Percentiles rank a stretch among this genome's conserved stretches.
phyloP scores from a whole-genome alignment of 2,888 invertebrate species.

The Acheta domesticus region DNA sequence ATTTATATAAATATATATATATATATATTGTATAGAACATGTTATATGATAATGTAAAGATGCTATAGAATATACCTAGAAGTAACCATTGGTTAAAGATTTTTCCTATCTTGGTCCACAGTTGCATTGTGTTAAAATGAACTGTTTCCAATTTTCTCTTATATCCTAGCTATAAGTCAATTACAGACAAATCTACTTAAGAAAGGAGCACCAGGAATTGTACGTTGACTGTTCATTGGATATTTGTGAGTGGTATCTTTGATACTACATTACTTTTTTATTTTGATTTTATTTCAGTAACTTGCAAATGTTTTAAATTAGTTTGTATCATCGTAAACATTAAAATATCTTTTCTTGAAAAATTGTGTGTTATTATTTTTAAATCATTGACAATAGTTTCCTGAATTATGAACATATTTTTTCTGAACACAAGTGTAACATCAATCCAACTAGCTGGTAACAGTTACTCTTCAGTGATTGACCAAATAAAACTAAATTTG shows the following conservation, averaged over 20 bases:
- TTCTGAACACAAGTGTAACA: too few species aligned
- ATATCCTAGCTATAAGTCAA: slow-evolving; percentile 33
- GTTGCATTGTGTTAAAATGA: slow-evolving; percentile 21
- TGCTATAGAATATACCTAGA: slow-evolving; percentile 4
- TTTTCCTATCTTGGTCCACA: slow-evolving; percentile 21
- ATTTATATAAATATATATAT: slow-evolving; percentile 12
- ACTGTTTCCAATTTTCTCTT: slow-evolving; percentile 21
- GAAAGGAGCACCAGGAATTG: slow-evolving; percentile 27
- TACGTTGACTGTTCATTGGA: slow-evolving; percentile 12
- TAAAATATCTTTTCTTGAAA: too few species aligned
- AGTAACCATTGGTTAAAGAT: not conserved
- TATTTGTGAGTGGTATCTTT: too few species aligned
- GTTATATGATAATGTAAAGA: not conserved
- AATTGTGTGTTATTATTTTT: too few species aligned
- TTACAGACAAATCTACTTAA: slow-evolving; percentile 5
- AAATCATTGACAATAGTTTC: too few species aligned
- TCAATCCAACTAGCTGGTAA: not conserved
- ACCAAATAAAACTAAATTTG: not conserved
- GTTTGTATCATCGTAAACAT: too few species aligned
- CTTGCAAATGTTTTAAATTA: too few species aligned
- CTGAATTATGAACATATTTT: too few species aligned
- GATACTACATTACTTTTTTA: too few species aligned
- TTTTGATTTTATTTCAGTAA: too few species aligned
- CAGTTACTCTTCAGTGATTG: not conserved
- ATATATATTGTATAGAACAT: slow-evolving; percentile 22